These are phyloP conservation scores for Arge pagana DNA, from an alignment of 2,888 invertebrate genomes.

Conservation along the genomic window DNA sequence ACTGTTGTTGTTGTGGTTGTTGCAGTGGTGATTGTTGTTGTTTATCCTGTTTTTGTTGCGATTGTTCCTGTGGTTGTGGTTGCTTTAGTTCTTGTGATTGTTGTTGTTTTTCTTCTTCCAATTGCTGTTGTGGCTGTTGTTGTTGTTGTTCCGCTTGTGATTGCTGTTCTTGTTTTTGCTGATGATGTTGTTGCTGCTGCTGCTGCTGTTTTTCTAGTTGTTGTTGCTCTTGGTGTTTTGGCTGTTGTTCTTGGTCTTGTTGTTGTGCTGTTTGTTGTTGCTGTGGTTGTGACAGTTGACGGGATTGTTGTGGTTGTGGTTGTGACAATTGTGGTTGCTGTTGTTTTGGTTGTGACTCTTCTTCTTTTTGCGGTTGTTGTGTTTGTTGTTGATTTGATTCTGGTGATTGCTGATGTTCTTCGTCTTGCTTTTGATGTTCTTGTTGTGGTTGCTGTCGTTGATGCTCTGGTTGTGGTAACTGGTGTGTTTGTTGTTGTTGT, in stretches of 20 bases:
- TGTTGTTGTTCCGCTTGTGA: constrained; percentile 57
- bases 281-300: constrained; percentile 44
- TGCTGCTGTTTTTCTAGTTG: constrained; percentile 43
- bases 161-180: constrained; percentile 56
- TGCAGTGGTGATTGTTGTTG: constrained; percentile 60
- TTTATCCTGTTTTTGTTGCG: constrained; percentile 45
- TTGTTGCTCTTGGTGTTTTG: constrained; percentile 42
- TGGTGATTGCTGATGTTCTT: constrained; percentile 57
- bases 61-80: constrained; percentile 58
- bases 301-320: constrained; percentile 56
- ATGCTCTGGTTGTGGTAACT: constrained; percentile 43
- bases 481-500: constrained; percentile 54
- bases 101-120: constrained; percentile 54
- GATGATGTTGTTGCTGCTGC: constrained; percentile 60
- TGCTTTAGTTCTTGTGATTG: constrained; percentile 60
- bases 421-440: constrained; percentile 59
- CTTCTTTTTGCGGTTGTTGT: constrained; percentile 45
- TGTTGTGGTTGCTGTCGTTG: constrained; percentile 42
- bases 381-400: constrained; percentile 58
- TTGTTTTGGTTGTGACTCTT: constrained; percentile 57
- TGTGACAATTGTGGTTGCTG: constrained; percentile 57
- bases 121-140: constrained; percentile 46
- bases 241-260: constrained; percentile 53
- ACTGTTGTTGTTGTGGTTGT: constrained; percentile 50
- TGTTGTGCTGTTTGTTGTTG: constrained; percentile 58